phyloP scores from a whole-genome alignment of 1,140 invertebrate species.

The Saccostrea cuccullata region DNA sequence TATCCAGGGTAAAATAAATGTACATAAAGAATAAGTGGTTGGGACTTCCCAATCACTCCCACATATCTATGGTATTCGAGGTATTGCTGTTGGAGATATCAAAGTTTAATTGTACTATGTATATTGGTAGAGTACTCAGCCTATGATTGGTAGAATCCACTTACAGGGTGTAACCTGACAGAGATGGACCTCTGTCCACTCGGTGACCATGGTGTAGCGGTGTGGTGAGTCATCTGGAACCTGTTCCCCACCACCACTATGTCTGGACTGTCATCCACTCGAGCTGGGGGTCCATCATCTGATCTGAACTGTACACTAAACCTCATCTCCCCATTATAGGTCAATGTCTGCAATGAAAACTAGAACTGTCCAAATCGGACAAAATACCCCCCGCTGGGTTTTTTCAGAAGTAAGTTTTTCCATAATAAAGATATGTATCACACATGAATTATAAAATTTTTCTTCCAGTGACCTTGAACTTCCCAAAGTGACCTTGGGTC shows the following conservation, averaged over 20 bases:
- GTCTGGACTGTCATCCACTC: constrained; percentile 49
- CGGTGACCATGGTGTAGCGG: constrained; percentile 15
- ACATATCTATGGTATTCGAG: too few species aligned
- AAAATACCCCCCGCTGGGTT: too few species aligned
- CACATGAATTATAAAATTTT: too few species aligned
- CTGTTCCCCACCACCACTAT: constrained; percentile 68
- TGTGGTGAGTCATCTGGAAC: constrained; percentile 60
- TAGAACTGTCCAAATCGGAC: too few species aligned
- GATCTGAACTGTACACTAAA: constrained; percentile 83
- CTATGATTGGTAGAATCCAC: neutral
- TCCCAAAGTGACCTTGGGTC: too few species aligned
- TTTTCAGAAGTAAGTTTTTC: too few species aligned
- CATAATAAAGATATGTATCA: too few species aligned
- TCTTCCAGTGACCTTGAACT: too few species aligned
- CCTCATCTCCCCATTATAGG: constrained; percentile 93
- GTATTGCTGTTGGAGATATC: too few species aligned
- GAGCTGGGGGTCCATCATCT: constrained; percentile 76
- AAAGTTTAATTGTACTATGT: neutral
- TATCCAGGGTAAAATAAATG: too few species aligned
- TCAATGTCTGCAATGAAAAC: constrained; percentile 84
- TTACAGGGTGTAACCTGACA: constrained; percentile 34
- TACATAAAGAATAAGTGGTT: too few species aligned
- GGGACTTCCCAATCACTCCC: too few species aligned
- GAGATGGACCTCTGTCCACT: neutral
- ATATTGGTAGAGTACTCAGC: neutral